These are phyloP conservation scores for Momotus momota DNA, from an alignment of 2,797 vertebrate species.

Conservation along the genomic window DNA sequence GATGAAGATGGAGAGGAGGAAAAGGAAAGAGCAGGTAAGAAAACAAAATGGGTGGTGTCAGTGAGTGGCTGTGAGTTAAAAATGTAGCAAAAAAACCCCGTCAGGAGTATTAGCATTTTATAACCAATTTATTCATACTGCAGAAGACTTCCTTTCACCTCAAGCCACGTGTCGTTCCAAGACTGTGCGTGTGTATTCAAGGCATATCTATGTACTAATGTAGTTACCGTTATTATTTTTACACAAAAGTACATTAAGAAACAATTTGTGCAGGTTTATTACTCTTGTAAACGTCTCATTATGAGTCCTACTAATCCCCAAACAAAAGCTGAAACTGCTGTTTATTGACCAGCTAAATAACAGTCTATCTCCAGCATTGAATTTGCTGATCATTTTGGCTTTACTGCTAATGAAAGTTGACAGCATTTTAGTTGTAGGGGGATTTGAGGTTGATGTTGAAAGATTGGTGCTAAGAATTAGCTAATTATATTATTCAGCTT, in stretches of 20 bases:
- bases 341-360: slow-evolving; percentile 12
- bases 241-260: not conserved
- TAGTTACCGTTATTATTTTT: not conserved
- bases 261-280: not conserved
- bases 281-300: not conserved
- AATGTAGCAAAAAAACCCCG: not conserved
- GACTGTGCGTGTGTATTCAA: not conserved
- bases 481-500: not conserved
- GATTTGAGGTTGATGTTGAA: not conserved
- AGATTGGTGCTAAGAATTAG: not conserved
- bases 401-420: not conserved
- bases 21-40: not conserved
- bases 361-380: not conserved
- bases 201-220: not conserved
- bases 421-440: not conserved
- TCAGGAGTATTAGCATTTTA: not conserved
- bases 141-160: not conserved
- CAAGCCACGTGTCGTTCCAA: not conserved
- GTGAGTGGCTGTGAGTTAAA: not conserved
- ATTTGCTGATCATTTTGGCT: not conserved
- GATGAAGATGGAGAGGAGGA: not conserved
- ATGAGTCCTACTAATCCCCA: not conserved
- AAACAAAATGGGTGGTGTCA: rapidly evolving
- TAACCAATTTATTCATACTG: not conserved
- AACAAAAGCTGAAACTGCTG: not conserved